Evolutionary conservation across 2,888 invertebrate species (phyloP), one percentile per base, ranked within the genome.

Genomic region (Xestia ashworthii): DNA sequence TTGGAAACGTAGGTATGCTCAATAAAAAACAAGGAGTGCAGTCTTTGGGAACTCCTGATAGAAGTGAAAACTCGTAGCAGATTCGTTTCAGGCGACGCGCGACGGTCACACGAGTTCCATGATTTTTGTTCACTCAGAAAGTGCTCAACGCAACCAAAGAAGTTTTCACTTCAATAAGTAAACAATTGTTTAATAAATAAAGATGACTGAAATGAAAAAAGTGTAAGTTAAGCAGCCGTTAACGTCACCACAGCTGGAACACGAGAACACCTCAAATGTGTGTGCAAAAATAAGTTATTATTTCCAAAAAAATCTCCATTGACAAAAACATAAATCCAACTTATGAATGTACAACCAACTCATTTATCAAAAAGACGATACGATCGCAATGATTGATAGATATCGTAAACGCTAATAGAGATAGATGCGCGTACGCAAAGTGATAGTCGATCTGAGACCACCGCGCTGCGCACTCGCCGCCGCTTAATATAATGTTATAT

Each of bases 381-480:
- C 41, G 71, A 80, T 86, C 73, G 38, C 38, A 60, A 64, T 65
- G 84, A 86, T 82, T 74, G 14, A 84, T 84, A 46, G 74, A 73
- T 76, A 78, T 76, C 65, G 48, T 78, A 48, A 79, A 48, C 60
- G 22, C 41, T 74, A 84, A 86, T 82, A 82, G 67, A 73, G 81
- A 81, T 64, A 41, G 85, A 83, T 83, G 82, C 78, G 74, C 58
- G 22, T 60, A 58, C 67, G 48, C 83, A 76, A 66, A 76, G 71
- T 60, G 83, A 84, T 86, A 76, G 76, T 69, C 41, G 65, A 82
- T 72, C 55, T 46, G 46, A 41, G 78, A 85, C 71, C 83, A 82
- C 85, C 78, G 82, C 64, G 65, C 84, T 71, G 82, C 68, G 71
- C 75, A 65, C 32, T 50, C 25, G 5, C 66, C 53, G 60, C 6